phyloP scores from a whole-genome alignment of 2,888 invertebrate species.

The Brachyptera risi region DNA sequence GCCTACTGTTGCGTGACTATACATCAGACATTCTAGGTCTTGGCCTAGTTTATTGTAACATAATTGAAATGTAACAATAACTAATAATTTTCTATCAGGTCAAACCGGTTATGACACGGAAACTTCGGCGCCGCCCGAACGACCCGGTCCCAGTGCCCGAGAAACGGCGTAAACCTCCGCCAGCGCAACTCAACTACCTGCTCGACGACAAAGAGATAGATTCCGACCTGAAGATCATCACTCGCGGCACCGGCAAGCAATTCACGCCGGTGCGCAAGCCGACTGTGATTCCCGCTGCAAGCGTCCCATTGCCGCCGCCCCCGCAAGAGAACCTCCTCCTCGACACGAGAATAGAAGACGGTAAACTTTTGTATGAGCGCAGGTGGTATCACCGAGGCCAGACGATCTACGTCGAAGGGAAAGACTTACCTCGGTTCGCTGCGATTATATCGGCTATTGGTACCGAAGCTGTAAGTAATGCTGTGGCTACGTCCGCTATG shows the following conservation, averaged over 20 bases:
- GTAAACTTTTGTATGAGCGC: constrained; percentile 87
- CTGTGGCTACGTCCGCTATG: background rate
- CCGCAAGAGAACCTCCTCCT: constrained; percentile 27
- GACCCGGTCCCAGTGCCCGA: constrained; percentile 87
- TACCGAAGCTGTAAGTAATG: constrained; percentile 72
- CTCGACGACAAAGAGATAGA: constrained; percentile 88
- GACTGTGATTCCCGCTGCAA: constrained; percentile 29
- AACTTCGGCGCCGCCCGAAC: constrained; percentile 86
- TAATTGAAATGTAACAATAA: too few species aligned
- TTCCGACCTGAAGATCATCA: constrained; percentile 76
- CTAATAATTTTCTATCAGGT: constrained; percentile 48
- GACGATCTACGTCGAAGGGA: constrained; percentile 85
- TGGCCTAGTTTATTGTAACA: too few species aligned
- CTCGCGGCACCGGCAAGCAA: constrained; percentile 47
- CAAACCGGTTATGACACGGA: constrained; percentile 95
- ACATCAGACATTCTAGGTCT: too few species aligned
- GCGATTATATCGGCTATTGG: constrained; percentile 90
- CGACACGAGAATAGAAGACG: constrained; percentile 91
- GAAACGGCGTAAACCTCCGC: constrained; percentile 75
- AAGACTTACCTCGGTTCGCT: constrained; percentile 77
- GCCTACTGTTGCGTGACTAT: too few species aligned
- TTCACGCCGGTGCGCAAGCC: constrained; percentile 50
- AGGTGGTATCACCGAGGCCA: constrained; percentile 95
- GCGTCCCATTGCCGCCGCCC: constrained; percentile 22
- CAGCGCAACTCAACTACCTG: constrained; percentile 79